Evolutionary conservation across 2,113 vertebrate species (phyloP).

Genomic region (Bufo bufo): DNA sequence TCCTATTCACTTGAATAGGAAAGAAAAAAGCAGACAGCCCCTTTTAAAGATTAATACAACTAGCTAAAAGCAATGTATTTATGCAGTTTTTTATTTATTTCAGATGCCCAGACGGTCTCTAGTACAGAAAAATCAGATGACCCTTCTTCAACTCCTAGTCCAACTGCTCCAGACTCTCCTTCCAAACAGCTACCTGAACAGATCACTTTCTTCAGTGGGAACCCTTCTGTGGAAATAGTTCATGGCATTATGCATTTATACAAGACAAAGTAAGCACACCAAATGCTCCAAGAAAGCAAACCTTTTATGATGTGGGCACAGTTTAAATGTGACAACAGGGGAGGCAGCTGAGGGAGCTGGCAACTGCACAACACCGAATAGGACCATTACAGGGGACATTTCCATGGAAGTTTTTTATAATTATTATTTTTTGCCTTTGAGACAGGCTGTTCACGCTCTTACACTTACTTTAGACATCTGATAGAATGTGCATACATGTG

Average conservation of each 20-base stretch:
- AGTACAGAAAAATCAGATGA: conserved; percentile 61
- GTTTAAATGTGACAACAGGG: background rate
- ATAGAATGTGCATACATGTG: no score
- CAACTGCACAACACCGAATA: no score
- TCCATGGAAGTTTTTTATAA: no score
- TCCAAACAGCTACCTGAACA: conserved; percentile 96
- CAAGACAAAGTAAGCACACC: conserved; percentile 92
- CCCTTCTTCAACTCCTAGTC: conserved; percentile 56
- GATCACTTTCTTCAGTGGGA: conserved; percentile 98
- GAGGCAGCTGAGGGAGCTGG: background rate
- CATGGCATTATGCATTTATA: conserved; percentile 99
- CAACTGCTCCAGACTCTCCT: conserved; percentile 78
- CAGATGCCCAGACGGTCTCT: conserved; percentile 64
- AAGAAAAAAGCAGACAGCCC: no score
- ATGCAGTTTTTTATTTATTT: conserved; percentile 30
- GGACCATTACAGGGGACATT: no score
- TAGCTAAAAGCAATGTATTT: background rate
- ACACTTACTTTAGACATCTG: no score
- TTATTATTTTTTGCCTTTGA: no score
- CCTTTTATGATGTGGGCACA: background rate
- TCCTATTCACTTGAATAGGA: no score
- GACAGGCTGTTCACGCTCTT: no score
- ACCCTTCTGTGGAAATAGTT: conserved; percentile 94
- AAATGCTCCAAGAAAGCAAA: background rate
- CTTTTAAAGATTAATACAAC: background rate